Base-by-base conservation (phyloP, 2,888 invertebrate species). In the Heliconius aoede region DNA sequence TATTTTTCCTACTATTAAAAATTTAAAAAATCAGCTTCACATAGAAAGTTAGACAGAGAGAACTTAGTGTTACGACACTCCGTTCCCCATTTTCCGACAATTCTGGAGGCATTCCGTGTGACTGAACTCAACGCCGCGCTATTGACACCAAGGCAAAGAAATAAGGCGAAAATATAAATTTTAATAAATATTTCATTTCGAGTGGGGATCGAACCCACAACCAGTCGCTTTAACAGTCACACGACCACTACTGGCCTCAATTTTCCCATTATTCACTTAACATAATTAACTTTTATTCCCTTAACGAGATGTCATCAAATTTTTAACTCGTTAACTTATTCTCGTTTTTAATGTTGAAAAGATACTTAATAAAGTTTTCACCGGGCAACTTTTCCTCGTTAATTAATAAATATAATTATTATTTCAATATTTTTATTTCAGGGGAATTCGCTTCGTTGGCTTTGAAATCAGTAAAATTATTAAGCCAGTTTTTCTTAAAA, bases 401-500 rank as follows among this genome's bases (percentile, higher is more conserved):
- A 65, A 65, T 65, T 65, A 26, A 7, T 65, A 40, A 65, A 65
- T 40, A 65, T 40, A 40, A 40, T 36, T 40, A 24, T 36, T n/a
- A 65, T 36, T 40, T 26, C 40, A 5, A 24, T 64, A 64, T 64
- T 64, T 46, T 62, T 30, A 28, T 64, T 46, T 62, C 21, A 28
- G 21, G 3, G 62, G 21, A 30, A 21, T 28, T 3, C 30, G 18
- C 3, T 61, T 7, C 18, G 18, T 61, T 61, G 18, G 26, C 28
- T 61, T 9, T 51, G 51, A 51, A 51, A 51, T 8, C 3, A 21
- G 21, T 51, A 21, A 51, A 51, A 7, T 21, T 51, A 18, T 40
- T 40, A 40, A 13, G 3, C 40, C 13, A 4, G 40, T 5, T 46
- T 51, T 51, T 46, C 8, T 51, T 55, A 3, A 21, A 51, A n/a